Evolutionary conservation across 2,113 vertebrate genomes (phyloP).

Genomic region (Chauna torquata): DNA sequence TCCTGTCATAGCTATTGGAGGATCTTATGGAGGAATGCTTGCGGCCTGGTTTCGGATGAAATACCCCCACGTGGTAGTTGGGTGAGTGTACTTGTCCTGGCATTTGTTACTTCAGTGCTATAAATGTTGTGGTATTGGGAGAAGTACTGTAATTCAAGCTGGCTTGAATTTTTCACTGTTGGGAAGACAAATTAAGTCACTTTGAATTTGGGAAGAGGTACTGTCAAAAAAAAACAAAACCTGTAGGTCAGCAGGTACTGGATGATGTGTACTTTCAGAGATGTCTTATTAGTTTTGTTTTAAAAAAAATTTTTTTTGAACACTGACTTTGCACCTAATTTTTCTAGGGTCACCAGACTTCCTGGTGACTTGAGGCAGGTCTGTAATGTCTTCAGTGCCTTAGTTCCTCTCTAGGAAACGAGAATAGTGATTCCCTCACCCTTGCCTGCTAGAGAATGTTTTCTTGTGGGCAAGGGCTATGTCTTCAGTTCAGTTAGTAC

Average conservation of each 20-base stretch:
- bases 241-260: neutral
- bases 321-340: neutral
- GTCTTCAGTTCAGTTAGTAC: neutral
- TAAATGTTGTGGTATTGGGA: neutral
- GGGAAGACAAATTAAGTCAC: neutral
- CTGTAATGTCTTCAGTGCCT: neutral
- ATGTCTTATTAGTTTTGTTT: neutral
- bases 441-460: neutral
- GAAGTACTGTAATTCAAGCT: neutral
- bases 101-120: neutral
- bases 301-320: neutral
- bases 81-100: constrained; percentile 78
- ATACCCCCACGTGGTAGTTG: constrained; percentile 88
- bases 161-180: neutral
- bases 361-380: neutral
- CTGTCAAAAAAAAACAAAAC: neutral
- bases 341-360: neutral
- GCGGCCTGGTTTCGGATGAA: constrained; percentile 98
- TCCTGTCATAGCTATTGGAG: constrained; percentile 91
- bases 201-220: neutral
- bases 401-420: neutral
- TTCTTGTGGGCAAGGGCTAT: neutral
- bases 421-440: neutral
- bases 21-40: constrained; percentile 96
- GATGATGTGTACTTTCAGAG: neutral